Evolutionary conservation across 1,140 invertebrate species (phyloP).

Genomic region (Zophobas atratus): DNA sequence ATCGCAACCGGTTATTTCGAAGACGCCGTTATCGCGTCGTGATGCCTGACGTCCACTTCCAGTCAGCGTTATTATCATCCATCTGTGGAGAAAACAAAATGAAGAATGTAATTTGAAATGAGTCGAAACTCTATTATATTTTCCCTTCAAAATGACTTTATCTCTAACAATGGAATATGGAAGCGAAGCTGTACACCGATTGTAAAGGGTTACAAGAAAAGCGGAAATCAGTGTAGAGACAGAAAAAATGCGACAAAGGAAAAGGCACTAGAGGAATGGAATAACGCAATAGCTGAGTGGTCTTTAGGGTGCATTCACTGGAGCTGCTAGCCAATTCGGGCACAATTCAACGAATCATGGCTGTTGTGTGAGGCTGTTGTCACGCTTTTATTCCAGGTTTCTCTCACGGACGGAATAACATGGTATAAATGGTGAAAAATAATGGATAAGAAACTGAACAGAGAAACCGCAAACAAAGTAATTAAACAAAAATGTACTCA

Average conservation of each 20-base stretch:
- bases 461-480: not conserved
- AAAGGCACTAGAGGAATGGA: slow-evolving; percentile 53
- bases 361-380: slow-evolving; percentile 53
- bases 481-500: no score
- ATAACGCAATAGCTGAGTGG: slow-evolving; percentile 57
- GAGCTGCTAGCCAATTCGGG: slow-evolving; percentile 51
- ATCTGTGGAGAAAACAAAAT: slow-evolving; percentile 32
- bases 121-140: slow-evolving; percentile 45
- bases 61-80: slow-evolving; percentile 15
- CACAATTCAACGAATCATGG: slow-evolving; percentile 55
- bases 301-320: slow-evolving; percentile 56
- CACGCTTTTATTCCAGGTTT: slow-evolving; percentile 2
- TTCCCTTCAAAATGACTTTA: slow-evolving; percentile 48
- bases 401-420: not conserved
- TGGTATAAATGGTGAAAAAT: not conserved
- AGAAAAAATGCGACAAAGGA: slow-evolving; percentile 56
- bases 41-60: slow-evolving; percentile 16
- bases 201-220: slow-evolving; percentile 59
- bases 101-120: slow-evolving; percentile 31
- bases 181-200: slow-evolving; percentile 38
- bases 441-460: not conserved
- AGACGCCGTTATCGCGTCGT: slow-evolving; percentile 35
- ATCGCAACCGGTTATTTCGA: slow-evolving; percentile 16
- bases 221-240: slow-evolving; percentile 58
- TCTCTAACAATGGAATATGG: slow-evolving; percentile 47